phyloP scores from a whole-genome alignment of 2,113 vertebrate species.

The Upupa epops region DNA sequence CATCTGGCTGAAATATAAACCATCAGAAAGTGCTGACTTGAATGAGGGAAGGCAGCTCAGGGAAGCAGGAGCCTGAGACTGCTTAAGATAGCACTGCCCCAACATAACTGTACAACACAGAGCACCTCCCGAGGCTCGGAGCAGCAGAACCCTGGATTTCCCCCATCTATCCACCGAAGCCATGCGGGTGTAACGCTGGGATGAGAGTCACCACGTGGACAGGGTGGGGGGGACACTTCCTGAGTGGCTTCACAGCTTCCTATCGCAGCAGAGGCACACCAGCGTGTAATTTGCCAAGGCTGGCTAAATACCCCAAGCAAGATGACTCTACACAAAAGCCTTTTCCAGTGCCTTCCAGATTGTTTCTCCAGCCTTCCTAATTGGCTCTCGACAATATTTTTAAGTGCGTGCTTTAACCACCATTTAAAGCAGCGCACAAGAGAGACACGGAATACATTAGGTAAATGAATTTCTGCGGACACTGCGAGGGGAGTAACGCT shows the following conservation, averaged over 20 bases:
- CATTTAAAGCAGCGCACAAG: neutral
- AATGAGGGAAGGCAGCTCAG: neutral
- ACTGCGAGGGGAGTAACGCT: slow-evolving; percentile 28
- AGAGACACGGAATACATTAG: neutral
- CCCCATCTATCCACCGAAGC: neutral
- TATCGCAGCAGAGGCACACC: neutral
- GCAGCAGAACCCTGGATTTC: neutral
- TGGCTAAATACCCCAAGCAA: neutral
- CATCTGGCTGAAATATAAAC: slow-evolving; percentile 45
- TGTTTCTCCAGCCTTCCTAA: neutral
- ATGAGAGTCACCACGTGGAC: neutral
- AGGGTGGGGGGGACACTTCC: neutral
- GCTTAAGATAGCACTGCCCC: neutral
- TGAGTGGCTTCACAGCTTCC: neutral
- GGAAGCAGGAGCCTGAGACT: slow-evolving; percentile 21
- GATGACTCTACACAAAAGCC: neutral
- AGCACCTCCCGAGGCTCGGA: neutral
- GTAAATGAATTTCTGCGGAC: slow-evolving; percentile 48
- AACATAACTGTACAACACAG: neutral
- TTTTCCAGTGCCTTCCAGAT: neutral
- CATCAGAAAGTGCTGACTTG: slow-evolving; percentile 44
- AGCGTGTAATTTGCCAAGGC: neutral
- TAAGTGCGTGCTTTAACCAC: neutral
- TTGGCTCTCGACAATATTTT: neutral
- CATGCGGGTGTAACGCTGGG: neutral